Conservation (phyloP, 2,888 invertebrate species). For the Tetanocera ferruginea region DNA sequence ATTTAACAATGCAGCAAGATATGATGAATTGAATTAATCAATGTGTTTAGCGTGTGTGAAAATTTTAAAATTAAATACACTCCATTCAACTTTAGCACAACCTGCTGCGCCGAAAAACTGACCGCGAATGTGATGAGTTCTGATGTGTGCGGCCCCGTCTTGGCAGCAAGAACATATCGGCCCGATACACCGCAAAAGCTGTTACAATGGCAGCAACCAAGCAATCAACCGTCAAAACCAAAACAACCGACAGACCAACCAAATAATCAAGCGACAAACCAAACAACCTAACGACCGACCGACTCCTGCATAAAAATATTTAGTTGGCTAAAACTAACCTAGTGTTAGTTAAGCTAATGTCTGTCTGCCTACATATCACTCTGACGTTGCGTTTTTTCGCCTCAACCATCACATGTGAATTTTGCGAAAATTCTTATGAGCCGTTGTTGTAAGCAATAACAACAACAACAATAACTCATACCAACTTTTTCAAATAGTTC, state of each 20-base stretch:
- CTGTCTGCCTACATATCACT: slow-evolving; percentile 7
- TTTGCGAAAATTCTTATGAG: background rate
- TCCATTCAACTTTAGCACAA: slow-evolving; percentile 39
- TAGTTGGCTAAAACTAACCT: background rate
- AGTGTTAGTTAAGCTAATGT: slow-evolving; percentile 4
- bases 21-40: slow-evolving; percentile 8
- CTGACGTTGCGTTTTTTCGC: slow-evolving; percentile 30
- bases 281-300: too few relatives aligned
- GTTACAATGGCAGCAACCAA: background rate
- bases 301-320: too few relatives aligned
- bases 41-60: background rate
- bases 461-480: slow-evolving; percentile 14
- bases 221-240: background rate
- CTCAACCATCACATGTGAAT: too few relatives aligned
- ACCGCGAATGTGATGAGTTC: slow-evolving; percentile 59
- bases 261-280: background rate
- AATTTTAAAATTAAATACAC: background rate
- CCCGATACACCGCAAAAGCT: slow-evolving; percentile 3
- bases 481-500: background rate
- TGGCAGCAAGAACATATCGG: slow-evolving; percentile 56
- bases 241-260: background rate
- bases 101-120: slow-evolving; percentile 57
- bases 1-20: slow-evolving; percentile 1
- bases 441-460: background rate
- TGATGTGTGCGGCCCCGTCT: slow-evolving; percentile 53